A percentile compares a stretch with the other conserved stretches of the same genome.
Evolutionary conservation across 2,113 vertebrate genomes (phyloP).

Genomic region (Rafetus swinhoei): DNA sequence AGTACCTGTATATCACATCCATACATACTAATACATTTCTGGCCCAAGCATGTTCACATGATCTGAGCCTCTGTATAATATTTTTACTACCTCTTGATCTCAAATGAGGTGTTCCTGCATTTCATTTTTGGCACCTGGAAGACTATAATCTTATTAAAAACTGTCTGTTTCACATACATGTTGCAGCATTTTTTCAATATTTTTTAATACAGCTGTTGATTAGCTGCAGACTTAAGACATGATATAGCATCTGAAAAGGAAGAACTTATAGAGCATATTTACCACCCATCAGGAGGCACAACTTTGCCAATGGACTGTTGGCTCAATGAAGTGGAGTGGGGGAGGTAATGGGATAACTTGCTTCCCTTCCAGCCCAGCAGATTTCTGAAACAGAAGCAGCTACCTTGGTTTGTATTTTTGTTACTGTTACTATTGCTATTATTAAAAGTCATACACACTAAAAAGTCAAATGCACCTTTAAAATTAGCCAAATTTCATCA

Average conservation of each 20-base stretch:
- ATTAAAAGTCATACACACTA: conserved; percentile 9
- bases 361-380: not conserved
- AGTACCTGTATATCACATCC: not conserved
- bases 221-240: not conserved
- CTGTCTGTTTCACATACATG: not conserved
- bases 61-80: not conserved
- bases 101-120: not conserved
- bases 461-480: not conserved
- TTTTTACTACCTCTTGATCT: not conserved
- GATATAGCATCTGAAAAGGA: conserved; percentile 3
- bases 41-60: not conserved
- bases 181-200: not conserved
- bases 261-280: not conserved
- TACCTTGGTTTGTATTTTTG: not conserved
- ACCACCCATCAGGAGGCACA: not conserved
- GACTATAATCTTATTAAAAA: not conserved
- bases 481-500: not conserved
- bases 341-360: not conserved
- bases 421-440: not conserved
- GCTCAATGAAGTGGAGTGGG: not conserved
- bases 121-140: not conserved
- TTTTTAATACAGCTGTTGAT: not conserved
- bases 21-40: not conserved
- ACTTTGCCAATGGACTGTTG: not conserved
- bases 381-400: not conserved